Conservation (phyloP, 2,113 vertebrate species). For the Thryonomys swinderianus region DNA sequence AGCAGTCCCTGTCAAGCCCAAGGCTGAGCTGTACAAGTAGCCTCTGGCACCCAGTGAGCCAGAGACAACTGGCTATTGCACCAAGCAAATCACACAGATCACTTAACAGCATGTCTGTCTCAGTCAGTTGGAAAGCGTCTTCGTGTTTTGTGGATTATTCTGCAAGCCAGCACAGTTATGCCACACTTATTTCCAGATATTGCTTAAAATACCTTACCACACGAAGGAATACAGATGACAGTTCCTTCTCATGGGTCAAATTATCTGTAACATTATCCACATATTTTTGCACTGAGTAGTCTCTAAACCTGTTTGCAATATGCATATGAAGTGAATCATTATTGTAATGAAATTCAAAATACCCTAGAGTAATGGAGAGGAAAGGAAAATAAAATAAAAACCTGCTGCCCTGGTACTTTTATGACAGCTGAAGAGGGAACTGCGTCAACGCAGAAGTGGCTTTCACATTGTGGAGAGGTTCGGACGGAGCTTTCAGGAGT, state of each 20-base stretch:
- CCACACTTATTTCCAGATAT: constrained; percentile 81
- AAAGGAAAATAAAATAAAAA: constrained; percentile 84
- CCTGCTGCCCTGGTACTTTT: constrained; percentile 72
- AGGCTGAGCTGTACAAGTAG: constrained; percentile 82
- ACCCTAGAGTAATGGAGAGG: constrained; percentile 81
- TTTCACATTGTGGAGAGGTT: constrained; percentile 73
- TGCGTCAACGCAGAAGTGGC: constrained; percentile 75
- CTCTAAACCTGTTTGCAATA: constrained; percentile 85
- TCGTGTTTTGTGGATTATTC: constrained; percentile 83
- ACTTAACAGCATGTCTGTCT: constrained; percentile 83
- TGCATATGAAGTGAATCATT: constrained; percentile 87
- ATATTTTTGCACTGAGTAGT: constrained; percentile 81
- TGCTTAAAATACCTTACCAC: constrained; percentile 85
- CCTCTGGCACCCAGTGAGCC: constrained; percentile 80
- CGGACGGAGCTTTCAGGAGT: constrained; percentile 65
- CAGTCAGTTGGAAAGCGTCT: constrained; percentile 83
- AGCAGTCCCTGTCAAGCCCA: constrained; percentile 80
- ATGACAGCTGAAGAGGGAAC: constrained; percentile 76
- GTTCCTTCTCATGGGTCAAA: constrained; percentile 83
- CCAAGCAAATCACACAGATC: constrained; percentile 83
- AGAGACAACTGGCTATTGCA: constrained; percentile 83
- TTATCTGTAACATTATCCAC: constrained; percentile 86
- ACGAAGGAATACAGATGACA: constrained; percentile 83
- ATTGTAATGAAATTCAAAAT: constrained; percentile 87
- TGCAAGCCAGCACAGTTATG: constrained; percentile 80